Evolutionary conservation across 2,888 invertebrate genomes (phyloP), one percentile per base, ranked within the genome.

Genomic region (Hemaris fuciformis): DNA sequence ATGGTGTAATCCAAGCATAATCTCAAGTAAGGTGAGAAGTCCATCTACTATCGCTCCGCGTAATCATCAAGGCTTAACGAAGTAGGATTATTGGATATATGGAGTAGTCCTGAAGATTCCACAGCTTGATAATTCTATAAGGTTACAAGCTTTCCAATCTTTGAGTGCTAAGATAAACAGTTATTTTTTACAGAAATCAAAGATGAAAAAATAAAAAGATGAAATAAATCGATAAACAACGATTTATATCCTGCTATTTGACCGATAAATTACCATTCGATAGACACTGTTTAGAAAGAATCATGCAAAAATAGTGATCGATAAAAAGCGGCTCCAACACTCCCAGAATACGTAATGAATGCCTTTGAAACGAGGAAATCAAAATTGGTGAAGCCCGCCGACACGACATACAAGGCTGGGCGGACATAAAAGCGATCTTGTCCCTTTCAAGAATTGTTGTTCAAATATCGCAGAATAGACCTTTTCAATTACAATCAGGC

Each of bases 401-500:
- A 41, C 41, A 31, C 20, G 57, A 18, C 38, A 38, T 8, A 56
- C 56, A 56, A 13, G 13, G 38, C n/a, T 31, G 8, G 15, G 4
- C 34, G 57, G 23, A 46, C 41, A 18, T 53, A 13, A 53, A 60
- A 60, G 48, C 48, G 56, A 57, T 42, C 48, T 69, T 66, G 70
- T 73, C 69, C 73, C 71, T 72, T 76, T 74, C 77, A 78, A 77
- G 77, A 74, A 77, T 77, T 77, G 79, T 79, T 80, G 79, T 81
- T 80, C 78, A 77, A 83, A 85, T 83, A 84, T 83, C 81, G 77
- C 67, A 73, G 76, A 76, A 73, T 73, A 71, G 78, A 71, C 77
- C 81, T 81, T 81, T 84, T 81, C 84, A 84, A 84, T 85, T 83
- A 84, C 80, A 75, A 76, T 77, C 77, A 73, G 75, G 77, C 78